Conservation (phyloP, 2,797 vertebrate genomes). For the Cossypha niveicapilla region DNA sequence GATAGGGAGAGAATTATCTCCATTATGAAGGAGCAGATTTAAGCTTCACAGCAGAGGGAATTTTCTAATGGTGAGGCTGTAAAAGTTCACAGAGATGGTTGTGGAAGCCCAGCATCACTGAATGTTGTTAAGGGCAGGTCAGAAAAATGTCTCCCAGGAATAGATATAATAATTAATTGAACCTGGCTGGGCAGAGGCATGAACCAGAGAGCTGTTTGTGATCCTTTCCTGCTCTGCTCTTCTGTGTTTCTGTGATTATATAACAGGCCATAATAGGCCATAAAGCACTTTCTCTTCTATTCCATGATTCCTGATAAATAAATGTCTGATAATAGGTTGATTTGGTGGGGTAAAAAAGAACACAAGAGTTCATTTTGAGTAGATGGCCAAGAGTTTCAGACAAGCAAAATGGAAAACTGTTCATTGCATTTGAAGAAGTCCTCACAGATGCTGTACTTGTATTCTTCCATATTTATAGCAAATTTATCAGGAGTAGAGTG, state of each 20-base stretch:
- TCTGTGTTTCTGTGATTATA: background rate
- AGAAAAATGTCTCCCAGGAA: background rate
- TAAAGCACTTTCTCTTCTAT: background rate
- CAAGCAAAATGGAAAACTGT: background rate
- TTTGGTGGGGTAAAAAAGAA: background rate
- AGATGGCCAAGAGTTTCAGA: background rate
- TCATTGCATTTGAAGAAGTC: background rate
- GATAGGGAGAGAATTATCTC: background rate
- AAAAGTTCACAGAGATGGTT: background rate
- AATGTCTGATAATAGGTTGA: background rate
- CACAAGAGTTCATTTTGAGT: background rate
- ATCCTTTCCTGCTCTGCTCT: background rate
- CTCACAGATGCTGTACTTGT: background rate
- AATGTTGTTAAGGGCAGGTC: background rate
- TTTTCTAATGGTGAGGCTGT: background rate
- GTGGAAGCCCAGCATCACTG: background rate
- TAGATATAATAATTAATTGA: background rate
- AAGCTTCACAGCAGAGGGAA: background rate
- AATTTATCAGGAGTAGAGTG: background rate
- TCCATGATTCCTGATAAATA: background rate
- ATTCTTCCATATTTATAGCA: background rate
- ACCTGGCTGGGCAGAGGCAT: background rate
- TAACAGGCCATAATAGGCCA: background rate
- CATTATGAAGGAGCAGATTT: background rate
- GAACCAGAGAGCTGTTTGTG: background rate